Base-by-base conservation (phyloP, 2,888 invertebrate genomes). In the Phania funesta region DNA sequence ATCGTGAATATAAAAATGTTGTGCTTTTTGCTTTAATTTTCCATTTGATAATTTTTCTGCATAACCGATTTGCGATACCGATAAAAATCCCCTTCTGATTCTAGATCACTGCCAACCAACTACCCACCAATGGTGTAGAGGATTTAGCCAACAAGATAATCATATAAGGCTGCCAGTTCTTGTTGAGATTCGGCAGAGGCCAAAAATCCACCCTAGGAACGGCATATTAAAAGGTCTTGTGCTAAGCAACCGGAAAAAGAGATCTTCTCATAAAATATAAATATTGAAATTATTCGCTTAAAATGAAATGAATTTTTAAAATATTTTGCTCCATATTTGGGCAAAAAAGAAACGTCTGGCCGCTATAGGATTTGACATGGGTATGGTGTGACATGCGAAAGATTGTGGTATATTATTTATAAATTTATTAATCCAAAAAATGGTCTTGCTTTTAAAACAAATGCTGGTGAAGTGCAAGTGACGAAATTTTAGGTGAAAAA, bases 81-180 rank as follows among this genome's bases (percentile, higher is more conserved):
- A 32, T 85, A 86, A 78, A 88, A 88, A 29, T 86, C 85, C 3
- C 88, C 86, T 22, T 89, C 87, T 0, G 84, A 80, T 64, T 85
- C 85, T 26, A 89, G 76, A 84, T 89, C 89, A 24, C 86, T 88
- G 50, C 85, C 89, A 0, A 88, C 87, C 58, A 87, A 67, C 88
- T 88, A 89, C n/a, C 38, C 87, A 89, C 50, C 85, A 85, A 18
- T 86, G 84, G 62, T 85, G 86, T 7, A 79, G 78, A 64, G 85
- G 84, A 0, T 86, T 74, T 86, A 86, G 1, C 83, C 76, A 35
- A 84, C 84, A 67, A 88, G 79, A 44, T 87, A 84, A 68, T 84
- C 84, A 5, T 85, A 73, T 46, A 88, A 48, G 0, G 87, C 85
- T 20, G 85, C 83, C 84, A 87, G 84, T 65, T 89, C 87, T 9